Evolutionary conservation across 2,113 vertebrate species (phyloP).

Genomic region (Turdus rufiventris): DNA sequence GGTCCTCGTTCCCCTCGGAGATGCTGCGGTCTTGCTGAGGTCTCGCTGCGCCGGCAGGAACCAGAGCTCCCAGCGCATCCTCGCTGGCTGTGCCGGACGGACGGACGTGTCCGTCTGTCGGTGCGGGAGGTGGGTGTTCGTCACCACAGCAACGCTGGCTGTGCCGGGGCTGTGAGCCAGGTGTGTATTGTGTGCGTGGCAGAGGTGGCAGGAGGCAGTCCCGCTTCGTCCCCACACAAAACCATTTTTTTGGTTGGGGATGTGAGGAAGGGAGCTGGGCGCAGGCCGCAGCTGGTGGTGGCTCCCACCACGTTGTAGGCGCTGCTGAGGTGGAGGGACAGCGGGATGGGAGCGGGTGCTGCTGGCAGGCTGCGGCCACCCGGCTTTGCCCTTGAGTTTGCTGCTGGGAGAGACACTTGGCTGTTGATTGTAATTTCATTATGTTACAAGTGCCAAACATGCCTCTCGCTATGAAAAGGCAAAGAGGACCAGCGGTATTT

Average conservation of each 20-base stretch:
- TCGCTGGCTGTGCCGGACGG: neutral
- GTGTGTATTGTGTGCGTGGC: neutral
- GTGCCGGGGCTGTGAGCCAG: neutral
- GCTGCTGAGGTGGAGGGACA: neutral
- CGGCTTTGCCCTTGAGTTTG: neutral
- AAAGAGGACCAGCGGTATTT: constrained; percentile 1
- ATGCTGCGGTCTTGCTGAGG: neutral
- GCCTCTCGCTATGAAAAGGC: constrained; percentile 29
- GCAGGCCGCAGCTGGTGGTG: fast-evolving
- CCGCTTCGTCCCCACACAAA: neutral
- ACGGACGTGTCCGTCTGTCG: neutral
- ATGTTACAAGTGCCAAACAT: constrained; percentile 30
- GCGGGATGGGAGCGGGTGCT: neutral
- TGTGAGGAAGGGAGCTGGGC: neutral
- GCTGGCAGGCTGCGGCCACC: neutral
- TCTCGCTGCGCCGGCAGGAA: fast-evolving
- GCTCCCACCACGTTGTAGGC: neutral
- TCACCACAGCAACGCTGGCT: neutral
- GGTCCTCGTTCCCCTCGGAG: fast-evolving
- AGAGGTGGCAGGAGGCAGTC: neutral
- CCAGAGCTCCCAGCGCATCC: neutral
- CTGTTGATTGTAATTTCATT: constrained; percentile 34
- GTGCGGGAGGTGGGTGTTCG: neutral
- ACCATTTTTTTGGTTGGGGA: neutral
- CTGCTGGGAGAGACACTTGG: constrained; percentile 27